These are phyloP conservation scores for Eumaeus atala DNA, from an alignment of 1,140 invertebrate genomes.

Conservation along the genomic window DNA sequence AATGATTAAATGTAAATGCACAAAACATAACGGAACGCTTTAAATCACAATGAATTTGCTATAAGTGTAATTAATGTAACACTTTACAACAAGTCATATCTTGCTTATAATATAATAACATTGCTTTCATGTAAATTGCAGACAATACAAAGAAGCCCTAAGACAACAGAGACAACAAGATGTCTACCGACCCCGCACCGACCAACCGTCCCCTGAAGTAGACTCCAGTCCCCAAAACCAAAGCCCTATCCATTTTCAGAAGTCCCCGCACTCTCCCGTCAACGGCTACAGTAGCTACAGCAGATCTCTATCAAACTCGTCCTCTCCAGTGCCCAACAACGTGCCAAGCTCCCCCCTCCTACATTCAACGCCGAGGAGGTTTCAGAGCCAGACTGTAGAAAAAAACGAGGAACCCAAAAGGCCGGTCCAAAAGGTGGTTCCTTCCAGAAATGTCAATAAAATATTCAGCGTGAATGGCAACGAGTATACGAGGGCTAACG, in stretches of 20 bases:
- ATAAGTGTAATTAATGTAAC: too few relatives aligned
- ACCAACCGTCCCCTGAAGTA: constrained; percentile 63
- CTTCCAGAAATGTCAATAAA: constrained; percentile 73
- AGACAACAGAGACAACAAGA: constrained; percentile 87
- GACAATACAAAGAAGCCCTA: constrained; percentile 91
- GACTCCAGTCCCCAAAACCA: constrained; percentile 57
- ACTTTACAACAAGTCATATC: too few relatives aligned
- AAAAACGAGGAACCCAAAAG: constrained; percentile 57
- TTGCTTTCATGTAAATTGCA: constrained; percentile 43
- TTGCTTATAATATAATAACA: too few relatives aligned
- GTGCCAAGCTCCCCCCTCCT: constrained; percentile 60
- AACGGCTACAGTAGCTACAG: constrained; percentile 65
- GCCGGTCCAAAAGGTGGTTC: constrained; percentile 77
- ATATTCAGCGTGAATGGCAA: constrained; percentile 56
- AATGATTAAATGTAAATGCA: too few relatives aligned
- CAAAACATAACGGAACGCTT: too few relatives aligned
- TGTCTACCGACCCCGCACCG: constrained; percentile 80
- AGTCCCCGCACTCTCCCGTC: constrained; percentile 63
- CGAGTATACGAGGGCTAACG: constrained; percentile 53
- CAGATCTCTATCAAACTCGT: constrained; percentile 54
- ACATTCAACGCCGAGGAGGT: constrained; percentile 62
- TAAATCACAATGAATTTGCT: too few relatives aligned
- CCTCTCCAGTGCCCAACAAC: constrained; percentile 40
- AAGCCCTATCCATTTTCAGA: constrained; percentile 53
- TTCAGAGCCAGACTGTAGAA: constrained; percentile 55